phyloP scores from a whole-genome alignment of 2,113 vertebrate species.

The Lophochroa leadbeateri region DNA sequence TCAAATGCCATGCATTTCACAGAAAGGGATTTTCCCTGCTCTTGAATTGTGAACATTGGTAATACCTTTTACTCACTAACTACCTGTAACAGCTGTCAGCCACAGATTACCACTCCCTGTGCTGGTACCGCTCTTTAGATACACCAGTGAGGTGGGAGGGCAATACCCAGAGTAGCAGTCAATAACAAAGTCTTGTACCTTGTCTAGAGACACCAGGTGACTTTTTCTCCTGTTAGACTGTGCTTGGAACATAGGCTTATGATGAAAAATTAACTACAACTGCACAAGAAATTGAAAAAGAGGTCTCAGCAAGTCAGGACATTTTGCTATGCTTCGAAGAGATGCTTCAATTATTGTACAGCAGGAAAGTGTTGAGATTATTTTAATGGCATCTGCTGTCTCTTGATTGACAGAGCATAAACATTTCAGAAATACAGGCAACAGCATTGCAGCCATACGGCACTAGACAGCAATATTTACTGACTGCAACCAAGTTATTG shows the following conservation, averaged over 20 bases:
- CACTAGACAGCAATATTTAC: constrained; percentile 7
- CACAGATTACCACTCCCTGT: background rate
- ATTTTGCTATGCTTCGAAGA: background rate
- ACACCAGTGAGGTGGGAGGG: background rate
- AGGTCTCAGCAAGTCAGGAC: background rate
- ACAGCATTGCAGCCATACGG: background rate
- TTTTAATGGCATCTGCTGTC: constrained; percentile 6
- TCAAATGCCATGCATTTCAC: background rate
- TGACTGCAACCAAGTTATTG: background rate
- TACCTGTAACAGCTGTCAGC: background rate
- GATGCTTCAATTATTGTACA: background rate
- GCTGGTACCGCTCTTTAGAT: background rate
- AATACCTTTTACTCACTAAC: background rate
- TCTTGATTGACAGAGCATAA: constrained; percentile 19
- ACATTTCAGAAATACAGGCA: background rate
- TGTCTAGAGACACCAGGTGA: background rate
- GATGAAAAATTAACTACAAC: background rate
- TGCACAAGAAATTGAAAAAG: background rate
- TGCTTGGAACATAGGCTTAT: background rate
- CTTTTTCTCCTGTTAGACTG: background rate
- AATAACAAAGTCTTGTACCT: background rate
- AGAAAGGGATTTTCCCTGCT: background rate
- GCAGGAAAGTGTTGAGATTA: background rate
- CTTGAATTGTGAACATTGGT: background rate
- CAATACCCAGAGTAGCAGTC: background rate